Percentiles rank a stretch among this genome's conserved stretches.
phyloP scores from a whole-genome alignment of 1,140 invertebrate genomes.

The Tetramorium alpestre region DNA sequence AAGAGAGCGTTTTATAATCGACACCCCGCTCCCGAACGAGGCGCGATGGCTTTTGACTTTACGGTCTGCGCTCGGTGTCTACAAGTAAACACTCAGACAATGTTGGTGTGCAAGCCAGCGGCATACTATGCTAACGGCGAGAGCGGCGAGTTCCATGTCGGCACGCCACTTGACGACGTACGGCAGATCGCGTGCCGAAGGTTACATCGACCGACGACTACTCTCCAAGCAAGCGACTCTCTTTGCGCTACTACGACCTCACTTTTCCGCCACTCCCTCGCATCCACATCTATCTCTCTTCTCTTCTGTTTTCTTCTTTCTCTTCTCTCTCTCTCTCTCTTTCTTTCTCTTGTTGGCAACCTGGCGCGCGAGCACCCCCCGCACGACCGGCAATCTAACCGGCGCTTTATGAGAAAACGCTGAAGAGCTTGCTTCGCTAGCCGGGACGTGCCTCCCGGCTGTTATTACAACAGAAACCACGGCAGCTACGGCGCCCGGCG shows the following conservation, averaged over 20 bases:
- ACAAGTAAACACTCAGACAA: neutral
- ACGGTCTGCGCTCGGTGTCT: neutral
- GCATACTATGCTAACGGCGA: slow-evolving; percentile 59
- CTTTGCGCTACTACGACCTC: slow-evolving; percentile 26
- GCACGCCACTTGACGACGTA: slow-evolving; percentile 72
- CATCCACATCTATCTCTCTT: neutral
- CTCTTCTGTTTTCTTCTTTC: neutral
- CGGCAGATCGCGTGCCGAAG: slow-evolving; percentile 81
- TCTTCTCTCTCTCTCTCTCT: neutral
- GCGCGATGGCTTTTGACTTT: neutral
- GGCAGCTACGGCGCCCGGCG: slow-evolving; percentile 49
- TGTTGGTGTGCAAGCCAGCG: slow-evolving; percentile 46
- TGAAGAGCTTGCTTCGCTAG: slow-evolving; percentile 75
- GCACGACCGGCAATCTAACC: slow-evolving; percentile 63
- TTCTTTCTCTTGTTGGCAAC: slow-evolving; percentile 28
- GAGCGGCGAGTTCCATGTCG: slow-evolving; percentile 61
- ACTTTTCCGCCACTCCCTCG: neutral
- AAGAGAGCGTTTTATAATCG: slow-evolving; percentile 14
- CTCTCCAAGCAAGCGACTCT: slow-evolving; percentile 53
- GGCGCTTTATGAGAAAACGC: slow-evolving; percentile 79
- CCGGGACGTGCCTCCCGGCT: slow-evolving; percentile 77
- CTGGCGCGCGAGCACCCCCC: slow-evolving; percentile 52
- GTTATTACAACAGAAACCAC: slow-evolving; percentile 78
- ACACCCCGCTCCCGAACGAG: slow-evolving; percentile 8
- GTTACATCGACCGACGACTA: slow-evolving; percentile 78